Percentiles rank a stretch among this genome's conserved stretches.
Evolutionary conservation across 2,797 vertebrate species (phyloP).

Genomic region (Leucoraja ocellata): DNA sequence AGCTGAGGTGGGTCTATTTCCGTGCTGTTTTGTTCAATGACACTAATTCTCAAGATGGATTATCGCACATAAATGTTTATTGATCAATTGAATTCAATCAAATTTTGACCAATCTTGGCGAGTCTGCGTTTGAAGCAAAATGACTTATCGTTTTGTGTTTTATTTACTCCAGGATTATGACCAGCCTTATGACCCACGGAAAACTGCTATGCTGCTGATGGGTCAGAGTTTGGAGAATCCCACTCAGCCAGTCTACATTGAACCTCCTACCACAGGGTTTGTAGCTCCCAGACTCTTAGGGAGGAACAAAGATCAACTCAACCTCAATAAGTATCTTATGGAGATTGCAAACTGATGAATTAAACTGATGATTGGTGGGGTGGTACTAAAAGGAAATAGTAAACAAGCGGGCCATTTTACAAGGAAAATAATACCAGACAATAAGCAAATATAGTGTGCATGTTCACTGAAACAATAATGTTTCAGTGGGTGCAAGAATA

Average conservation of each 20-base stretch:
- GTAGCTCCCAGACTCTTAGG: neutral
- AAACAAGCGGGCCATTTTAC: neutral
- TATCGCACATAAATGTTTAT: neutral
- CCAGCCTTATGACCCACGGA: slow-evolving; percentile 56
- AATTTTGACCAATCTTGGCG: neutral
- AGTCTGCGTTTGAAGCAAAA: neutral
- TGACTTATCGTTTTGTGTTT: neutral
- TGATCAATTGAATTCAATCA: neutral
- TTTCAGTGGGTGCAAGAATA: too few species aligned
- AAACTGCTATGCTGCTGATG: slow-evolving; percentile 56
- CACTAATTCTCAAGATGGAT: neutral
- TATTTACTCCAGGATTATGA: slow-evolving; percentile 54
- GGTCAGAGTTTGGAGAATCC: slow-evolving; percentile 58
- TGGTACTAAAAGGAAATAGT: neutral
- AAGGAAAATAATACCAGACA: neutral
- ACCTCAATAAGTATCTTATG: neutral
- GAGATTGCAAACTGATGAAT: neutral
- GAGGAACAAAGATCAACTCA: neutral
- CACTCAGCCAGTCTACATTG: slow-evolving; percentile 43
- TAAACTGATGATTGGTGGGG: neutral
- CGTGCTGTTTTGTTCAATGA: neutral
- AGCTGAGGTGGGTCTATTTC: neutral
- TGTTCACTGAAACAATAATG: neutral
- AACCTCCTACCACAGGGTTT: slow-evolving; percentile 52
- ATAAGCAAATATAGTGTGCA: neutral